phyloP scores from a whole-genome alignment of 2,888 invertebrate genomes.

The Coecobrya sp. region DNA sequence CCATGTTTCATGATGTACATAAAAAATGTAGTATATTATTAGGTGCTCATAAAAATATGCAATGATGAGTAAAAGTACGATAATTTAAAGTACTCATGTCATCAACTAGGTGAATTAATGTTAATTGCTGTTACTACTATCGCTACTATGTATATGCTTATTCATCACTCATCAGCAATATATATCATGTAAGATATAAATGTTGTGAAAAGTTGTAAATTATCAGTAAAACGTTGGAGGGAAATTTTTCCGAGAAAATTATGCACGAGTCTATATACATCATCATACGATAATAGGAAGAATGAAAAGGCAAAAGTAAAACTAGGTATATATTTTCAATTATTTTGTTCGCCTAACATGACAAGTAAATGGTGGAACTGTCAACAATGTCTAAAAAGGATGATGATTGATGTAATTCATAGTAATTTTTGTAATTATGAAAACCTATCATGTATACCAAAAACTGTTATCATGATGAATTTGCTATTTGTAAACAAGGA shows the following conservation, averaged over 20 bases:
- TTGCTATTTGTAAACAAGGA: not conserved
- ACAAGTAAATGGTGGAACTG: not conserved
- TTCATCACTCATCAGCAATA: not conserved
- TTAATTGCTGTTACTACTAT: not conserved
- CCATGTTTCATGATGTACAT: not conserved
- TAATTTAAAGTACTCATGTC: constrained; percentile 24
- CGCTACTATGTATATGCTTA: not conserved
- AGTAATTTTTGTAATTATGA: not conserved
- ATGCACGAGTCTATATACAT: too few species aligned
- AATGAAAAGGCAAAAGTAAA: too few species aligned
- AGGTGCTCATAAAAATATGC: too few species aligned
- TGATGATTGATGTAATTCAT: too few species aligned
- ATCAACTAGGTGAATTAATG: not conserved
- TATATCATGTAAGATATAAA: not conserved
- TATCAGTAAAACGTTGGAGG: too few species aligned
- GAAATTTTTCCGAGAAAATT: not conserved
- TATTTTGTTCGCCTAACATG: too few species aligned
- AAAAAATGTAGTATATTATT: not conserved
- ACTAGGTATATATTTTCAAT: too few species aligned
- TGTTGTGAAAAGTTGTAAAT: too few species aligned
- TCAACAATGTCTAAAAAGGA: not conserved
- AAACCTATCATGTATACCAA: not conserved
- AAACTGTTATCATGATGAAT: not conserved
- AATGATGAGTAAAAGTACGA: not conserved
- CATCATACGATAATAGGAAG: too few species aligned